A percentile compares a stretch with the other conserved stretches of the same genome.
Evolutionary conservation across 37 sponge, comb jelly and placozoan species (phyloP).

Genomic region (Beroe ovata): DNA sequence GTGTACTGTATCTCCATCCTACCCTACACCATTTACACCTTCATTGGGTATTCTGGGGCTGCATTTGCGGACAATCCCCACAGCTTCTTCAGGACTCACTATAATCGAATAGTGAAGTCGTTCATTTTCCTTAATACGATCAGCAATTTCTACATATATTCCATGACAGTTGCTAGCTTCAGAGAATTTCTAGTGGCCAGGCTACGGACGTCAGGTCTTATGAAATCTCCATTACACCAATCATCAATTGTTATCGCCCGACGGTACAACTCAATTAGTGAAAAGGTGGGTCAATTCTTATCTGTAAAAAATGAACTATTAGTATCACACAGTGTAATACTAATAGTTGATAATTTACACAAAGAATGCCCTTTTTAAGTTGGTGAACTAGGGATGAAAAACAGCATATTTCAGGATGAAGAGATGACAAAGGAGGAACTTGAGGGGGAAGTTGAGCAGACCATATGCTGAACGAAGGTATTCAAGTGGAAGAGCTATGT

Average conservation of each 20-base stretch:
- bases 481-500: no score
- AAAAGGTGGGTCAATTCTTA: background rate
- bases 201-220: no score
- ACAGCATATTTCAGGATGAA: no score
- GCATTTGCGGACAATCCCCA: conserved; percentile 12
- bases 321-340: no score
- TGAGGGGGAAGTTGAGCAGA: no score
- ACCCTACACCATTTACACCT: background rate
- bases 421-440: no score
- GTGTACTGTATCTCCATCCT: conserved; percentile 4
- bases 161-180: conserved; percentile 15
- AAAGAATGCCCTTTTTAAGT: no score
- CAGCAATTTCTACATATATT: conserved; percentile 17
- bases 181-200: background rate
- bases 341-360: no score
- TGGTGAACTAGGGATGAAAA: no score
- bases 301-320: no score
- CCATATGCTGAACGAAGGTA: no score
- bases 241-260: background rate
- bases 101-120: background rate
- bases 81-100: conserved; percentile 30
- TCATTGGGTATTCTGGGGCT: conserved; percentile 5
- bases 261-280: background rate
- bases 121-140: conserved; percentile 28
- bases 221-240: background rate